A percentile compares a stretch with the other conserved stretches of the same genome.
Conservation (phyloP, 1,140 invertebrate species). For the Ceratosolen solmsi region DNA sequence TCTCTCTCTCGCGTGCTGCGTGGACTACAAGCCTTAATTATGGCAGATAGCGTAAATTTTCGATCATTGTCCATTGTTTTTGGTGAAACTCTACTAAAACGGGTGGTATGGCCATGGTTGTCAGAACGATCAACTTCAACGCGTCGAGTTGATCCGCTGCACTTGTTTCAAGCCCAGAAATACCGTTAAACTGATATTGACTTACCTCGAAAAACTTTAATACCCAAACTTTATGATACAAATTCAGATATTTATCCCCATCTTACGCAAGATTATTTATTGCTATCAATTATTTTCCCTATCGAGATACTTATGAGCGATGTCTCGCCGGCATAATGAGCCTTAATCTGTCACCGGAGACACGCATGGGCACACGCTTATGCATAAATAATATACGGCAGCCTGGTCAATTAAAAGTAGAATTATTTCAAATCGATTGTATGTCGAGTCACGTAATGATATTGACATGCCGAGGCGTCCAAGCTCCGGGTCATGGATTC, state of each 20-base stretch:
- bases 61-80: neutral
- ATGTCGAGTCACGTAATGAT: conserved; percentile 3
- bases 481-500: neutral
- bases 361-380: too few species aligned
- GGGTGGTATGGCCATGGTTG: too few species aligned
- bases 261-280: neutral
- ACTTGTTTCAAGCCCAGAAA: neutral
- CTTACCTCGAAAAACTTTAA: neutral
- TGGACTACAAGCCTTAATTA: neutral
- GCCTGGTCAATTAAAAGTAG: too few species aligned
- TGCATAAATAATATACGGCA: too few species aligned
- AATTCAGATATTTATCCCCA: neutral
- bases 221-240: too few species aligned
- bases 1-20: neutral
- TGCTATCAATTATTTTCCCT: neutral
- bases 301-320: neutral
- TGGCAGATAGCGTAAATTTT: neutral
- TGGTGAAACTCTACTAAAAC: too few species aligned
- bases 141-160: neutral
- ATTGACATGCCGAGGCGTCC: neutral
- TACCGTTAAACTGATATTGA: neutral
- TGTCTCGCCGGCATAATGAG: neutral
- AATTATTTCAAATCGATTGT: neutral
- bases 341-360: neutral
- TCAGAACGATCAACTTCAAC: neutral